Base-by-base conservation (phyloP, 2,888 invertebrate genomes). In the Siphlonurus alternatus region DNA sequence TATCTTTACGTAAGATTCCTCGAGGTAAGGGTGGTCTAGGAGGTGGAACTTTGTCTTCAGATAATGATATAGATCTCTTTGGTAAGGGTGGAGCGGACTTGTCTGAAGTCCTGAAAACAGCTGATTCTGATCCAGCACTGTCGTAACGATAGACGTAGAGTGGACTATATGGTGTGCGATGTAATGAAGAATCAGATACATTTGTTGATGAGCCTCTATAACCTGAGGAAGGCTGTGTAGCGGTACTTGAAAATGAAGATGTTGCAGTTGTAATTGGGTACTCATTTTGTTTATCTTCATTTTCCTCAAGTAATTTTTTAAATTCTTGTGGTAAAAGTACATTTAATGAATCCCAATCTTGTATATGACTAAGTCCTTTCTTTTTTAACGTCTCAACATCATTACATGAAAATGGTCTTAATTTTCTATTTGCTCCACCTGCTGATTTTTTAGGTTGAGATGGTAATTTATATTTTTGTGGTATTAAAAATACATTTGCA, bases 331-430 rank as follows among this genome's bases (percentile, higher is more conserved):
- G 96, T 67, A 96, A 76, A 61, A 96, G 80, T 69, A 94, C 87
- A 70, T 89, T 91, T 63, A 96, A 78, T 0, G 93, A 94, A 71
- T 93, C 91, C 95, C 95, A 96, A 75, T 96, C 96, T 73, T 86
- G 84, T 7, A 96, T 87, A 73, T 94, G 93, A 56, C 84, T 82
- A 67, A 91, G 85, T 63, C 90, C 89, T 74, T 87, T 86, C 72
- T 86, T 86, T 72, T 86, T 86, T 53, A 93, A 75, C 66, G 85
- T 81, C 75, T 93, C 93, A 62, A 91, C 81, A 72, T 93, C 92
- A 70, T 86, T 88, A 72, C 85, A 88, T 59, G 89, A 89, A 72
- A 89, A 86, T 1, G 90, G 90, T 67, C 86, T 76, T 5, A 75
- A 74, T 70, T 81, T 79, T 59, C 79, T 77, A 73, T 76, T 80